phyloP scores from a whole-genome alignment of 2,113 vertebrate species.

The Takifugu bimaculatus region DNA sequence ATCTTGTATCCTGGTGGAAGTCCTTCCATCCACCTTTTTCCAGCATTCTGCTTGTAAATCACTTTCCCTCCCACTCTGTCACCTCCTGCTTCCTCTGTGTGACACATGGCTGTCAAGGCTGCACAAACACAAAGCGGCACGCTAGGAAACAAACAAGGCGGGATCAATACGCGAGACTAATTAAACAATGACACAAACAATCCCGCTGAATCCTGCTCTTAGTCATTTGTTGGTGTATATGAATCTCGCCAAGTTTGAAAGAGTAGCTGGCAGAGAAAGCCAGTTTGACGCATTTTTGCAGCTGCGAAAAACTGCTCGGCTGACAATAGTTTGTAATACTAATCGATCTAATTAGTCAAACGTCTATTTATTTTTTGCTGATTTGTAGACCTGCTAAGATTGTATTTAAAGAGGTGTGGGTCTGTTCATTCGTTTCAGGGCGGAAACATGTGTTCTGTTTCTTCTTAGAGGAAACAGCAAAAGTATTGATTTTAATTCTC shows the following conservation, averaged over 20 bases:
- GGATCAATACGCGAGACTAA: constrained; percentile 63
- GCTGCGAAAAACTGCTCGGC: not conserved
- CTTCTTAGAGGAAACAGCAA: too few relatives aligned
- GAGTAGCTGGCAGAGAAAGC: constrained; percentile 22
- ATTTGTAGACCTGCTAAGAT: too few relatives aligned
- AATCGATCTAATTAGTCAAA: constrained; percentile 3
- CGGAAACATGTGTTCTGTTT: too few relatives aligned
- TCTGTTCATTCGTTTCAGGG: too few relatives aligned
- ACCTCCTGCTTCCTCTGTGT: constrained; percentile 22
- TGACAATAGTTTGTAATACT: constrained; percentile 1
- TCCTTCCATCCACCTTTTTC: constrained; percentile 36
- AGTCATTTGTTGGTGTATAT: constrained; percentile 33
- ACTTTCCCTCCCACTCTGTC: constrained; percentile 5
- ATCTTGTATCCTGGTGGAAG: constrained; percentile 12
- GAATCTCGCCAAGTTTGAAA: constrained; percentile 23
- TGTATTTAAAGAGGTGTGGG: too few relatives aligned
- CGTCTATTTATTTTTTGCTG: too few relatives aligned
- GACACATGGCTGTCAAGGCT: constrained; percentile 63
- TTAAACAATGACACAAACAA: constrained; percentile 60
- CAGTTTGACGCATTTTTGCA: not conserved
- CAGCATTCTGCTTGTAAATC: constrained; percentile 17
- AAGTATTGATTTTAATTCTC: too few relatives aligned
- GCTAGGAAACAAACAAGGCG: constrained; percentile 62
- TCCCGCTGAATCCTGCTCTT: constrained; percentile 44
- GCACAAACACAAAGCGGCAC: constrained; percentile 42